Conservation (phyloP, 2,113 vertebrate genomes). For the Engraulis encrasicolus region DNA sequence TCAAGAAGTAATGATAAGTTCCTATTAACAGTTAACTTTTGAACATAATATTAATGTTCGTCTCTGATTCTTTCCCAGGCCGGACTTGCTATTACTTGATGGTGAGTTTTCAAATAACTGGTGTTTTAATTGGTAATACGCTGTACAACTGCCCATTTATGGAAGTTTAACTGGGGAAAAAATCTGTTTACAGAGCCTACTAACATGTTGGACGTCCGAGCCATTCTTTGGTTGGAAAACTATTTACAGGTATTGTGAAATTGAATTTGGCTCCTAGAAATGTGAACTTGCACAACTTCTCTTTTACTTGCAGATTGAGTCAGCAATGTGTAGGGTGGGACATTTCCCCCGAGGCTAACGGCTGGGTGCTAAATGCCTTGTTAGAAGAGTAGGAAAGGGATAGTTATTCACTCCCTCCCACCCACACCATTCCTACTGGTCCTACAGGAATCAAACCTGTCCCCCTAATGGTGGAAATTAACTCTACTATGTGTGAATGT, state of each 20-base stretch:
- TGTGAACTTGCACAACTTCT: background rate
- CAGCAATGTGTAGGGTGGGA: too few relatives aligned
- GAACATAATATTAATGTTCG: background rate
- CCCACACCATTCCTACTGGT: too few relatives aligned
- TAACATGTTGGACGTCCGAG: constrained; percentile 96
- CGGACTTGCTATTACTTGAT: constrained; percentile 93
- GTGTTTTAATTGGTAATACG: background rate
- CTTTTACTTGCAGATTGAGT: background rate
- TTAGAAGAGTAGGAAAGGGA: too few relatives aligned
- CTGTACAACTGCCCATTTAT: background rate
- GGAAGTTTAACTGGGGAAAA: background rate
- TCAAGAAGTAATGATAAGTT: too few relatives aligned
- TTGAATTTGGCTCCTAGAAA: background rate
- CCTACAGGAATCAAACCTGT: too few relatives aligned
- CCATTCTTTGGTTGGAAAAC: constrained; percentile 95
- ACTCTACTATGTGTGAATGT: too few relatives aligned
- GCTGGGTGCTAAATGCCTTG: too few relatives aligned
- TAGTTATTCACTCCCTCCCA: too few relatives aligned
- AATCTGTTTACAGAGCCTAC: constrained; percentile 85
- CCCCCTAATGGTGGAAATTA: too few relatives aligned
- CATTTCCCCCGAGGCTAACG: too few relatives aligned
- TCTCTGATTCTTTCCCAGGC: constrained; percentile 72
- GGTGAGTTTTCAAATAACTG: constrained; percentile 79
- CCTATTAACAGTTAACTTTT: too few relatives aligned
- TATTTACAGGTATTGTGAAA: constrained; percentile 86